phyloP scores from a whole-genome alignment of 2,113 vertebrate genomes.

The Pterocles burchelli region DNA sequence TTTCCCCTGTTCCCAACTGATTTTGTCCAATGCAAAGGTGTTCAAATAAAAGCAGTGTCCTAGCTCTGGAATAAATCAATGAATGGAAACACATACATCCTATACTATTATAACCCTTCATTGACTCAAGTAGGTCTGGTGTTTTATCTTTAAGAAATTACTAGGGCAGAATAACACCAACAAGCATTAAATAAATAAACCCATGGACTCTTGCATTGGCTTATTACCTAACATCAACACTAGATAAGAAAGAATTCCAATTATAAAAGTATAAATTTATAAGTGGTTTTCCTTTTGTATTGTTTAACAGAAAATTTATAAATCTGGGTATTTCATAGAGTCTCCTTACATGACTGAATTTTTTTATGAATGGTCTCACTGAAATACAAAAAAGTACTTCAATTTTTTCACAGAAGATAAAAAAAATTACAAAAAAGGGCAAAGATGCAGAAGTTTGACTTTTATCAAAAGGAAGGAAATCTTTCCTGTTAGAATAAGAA shows the following conservation, averaged over 20 bases:
- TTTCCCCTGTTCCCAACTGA: not conserved
- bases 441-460: not conserved
- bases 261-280: not conserved
- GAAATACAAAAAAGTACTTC: not conserved
- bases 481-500: not conserved
- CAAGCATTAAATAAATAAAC: not conserved
- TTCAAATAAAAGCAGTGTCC: not conserved
- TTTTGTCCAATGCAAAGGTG: not conserved
- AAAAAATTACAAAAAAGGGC: not conserved
- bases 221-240: not conserved
- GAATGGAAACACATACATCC: fast-evolving
- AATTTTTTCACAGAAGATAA: not conserved
- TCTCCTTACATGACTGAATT: not conserved
- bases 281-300: not conserved
- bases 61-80: not conserved
- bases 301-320: not conserved
- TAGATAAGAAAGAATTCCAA: not conserved
- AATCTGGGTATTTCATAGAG: not conserved
- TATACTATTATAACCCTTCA: not conserved
- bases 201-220: not conserved
- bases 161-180: not conserved
- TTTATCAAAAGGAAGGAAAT: not conserved
- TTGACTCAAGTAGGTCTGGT: not conserved
- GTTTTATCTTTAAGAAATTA: not conserved
- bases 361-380: not conserved